phyloP scores from a whole-genome alignment of 2,888 invertebrate species.

The Automeris io region DNA sequence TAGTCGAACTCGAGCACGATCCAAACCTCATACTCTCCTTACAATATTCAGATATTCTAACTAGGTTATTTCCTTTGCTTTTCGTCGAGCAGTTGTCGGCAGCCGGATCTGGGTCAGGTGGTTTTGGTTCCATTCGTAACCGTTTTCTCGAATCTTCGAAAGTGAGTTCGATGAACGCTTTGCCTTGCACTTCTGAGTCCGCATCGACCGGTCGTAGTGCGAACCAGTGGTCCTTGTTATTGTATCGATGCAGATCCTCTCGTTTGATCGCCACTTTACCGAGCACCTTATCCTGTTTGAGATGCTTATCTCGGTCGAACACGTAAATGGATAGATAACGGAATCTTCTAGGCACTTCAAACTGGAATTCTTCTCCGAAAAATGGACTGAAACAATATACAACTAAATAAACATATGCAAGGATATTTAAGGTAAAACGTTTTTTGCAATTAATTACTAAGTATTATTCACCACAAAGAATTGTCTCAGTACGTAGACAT shows the following conservation, averaged over 20 bases:
- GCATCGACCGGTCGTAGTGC: slow-evolving; percentile 89
- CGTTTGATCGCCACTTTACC: slow-evolving; percentile 90
- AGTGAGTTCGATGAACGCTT: slow-evolving; percentile 89
- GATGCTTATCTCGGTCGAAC: slow-evolving; percentile 89
- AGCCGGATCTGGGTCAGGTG: slow-evolving; percentile 58
- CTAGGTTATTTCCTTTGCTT: slow-evolving; percentile 59
- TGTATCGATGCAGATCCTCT: slow-evolving; percentile 90
- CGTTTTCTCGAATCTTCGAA: slow-evolving; percentile 78
- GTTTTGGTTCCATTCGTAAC: slow-evolving; percentile 70
- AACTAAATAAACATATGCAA: too few species aligned
- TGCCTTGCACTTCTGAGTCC: slow-evolving; percentile 94
- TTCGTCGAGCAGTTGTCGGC: slow-evolving; percentile 49
- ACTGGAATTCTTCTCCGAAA: slow-evolving; percentile 95
- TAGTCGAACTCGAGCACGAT: slow-evolving; percentile 67
- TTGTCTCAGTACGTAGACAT: too few species aligned
- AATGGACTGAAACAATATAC: slow-evolving; percentile 83
- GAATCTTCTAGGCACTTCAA: slow-evolving; percentile 93
- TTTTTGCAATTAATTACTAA: too few species aligned
- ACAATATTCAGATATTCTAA: slow-evolving; percentile 64
- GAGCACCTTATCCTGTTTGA: slow-evolving; percentile 89
- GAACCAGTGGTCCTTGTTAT: slow-evolving; percentile 96
- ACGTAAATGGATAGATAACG: slow-evolving; percentile 92
- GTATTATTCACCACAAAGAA: too few species aligned
- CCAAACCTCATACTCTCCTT: slow-evolving; percentile 70
- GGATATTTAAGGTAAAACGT: too few species aligned